phyloP scores from a whole-genome alignment of 2,888 invertebrate species.

The Sinhomidia bicolor region DNA sequence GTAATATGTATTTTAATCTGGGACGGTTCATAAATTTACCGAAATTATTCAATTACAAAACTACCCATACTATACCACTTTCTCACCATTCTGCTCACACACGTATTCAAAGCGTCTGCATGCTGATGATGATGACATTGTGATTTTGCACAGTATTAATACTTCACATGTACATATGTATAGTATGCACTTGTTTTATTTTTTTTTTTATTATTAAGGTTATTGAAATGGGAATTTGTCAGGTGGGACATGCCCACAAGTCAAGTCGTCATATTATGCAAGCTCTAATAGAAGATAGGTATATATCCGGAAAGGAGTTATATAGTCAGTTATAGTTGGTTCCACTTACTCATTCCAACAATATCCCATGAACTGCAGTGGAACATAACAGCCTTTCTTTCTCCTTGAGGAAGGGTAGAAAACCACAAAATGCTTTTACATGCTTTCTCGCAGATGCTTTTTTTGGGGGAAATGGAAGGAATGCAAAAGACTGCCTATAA shows the following conservation, averaged over 20 bases:
- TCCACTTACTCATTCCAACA: background rate
- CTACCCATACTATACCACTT: too few relatives aligned
- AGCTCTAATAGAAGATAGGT: background rate
- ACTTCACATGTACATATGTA: too few relatives aligned
- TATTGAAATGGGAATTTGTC: conserved; percentile 5
- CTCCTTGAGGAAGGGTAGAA: conserved; percentile 24
- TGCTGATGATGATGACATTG: too few relatives aligned
- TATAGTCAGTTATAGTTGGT: too few relatives aligned
- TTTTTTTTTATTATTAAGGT: background rate
- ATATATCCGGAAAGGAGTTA: background rate
- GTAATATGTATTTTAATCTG: too few relatives aligned
- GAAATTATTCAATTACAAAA: too few relatives aligned
- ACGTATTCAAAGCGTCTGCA: too few relatives aligned
- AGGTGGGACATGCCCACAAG: background rate
- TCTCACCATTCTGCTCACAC: too few relatives aligned
- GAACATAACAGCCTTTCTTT: background rate
- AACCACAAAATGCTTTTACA: conserved; percentile 53
- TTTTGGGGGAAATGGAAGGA: background rate
- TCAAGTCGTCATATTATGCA: background rate
- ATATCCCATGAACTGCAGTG: background rate
- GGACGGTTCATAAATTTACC: too few relatives aligned
- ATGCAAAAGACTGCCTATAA: background rate
- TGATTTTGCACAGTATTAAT: too few relatives aligned
- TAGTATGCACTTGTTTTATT: background rate
- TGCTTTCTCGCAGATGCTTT: conserved; percentile 13